A percentile compares a stretch with the other conserved stretches of the same genome.
These are phyloP conservation scores for Drosophila ambigua DNA, from an alignment of 1,140 invertebrate genomes.

Conservation along the genomic window DNA sequence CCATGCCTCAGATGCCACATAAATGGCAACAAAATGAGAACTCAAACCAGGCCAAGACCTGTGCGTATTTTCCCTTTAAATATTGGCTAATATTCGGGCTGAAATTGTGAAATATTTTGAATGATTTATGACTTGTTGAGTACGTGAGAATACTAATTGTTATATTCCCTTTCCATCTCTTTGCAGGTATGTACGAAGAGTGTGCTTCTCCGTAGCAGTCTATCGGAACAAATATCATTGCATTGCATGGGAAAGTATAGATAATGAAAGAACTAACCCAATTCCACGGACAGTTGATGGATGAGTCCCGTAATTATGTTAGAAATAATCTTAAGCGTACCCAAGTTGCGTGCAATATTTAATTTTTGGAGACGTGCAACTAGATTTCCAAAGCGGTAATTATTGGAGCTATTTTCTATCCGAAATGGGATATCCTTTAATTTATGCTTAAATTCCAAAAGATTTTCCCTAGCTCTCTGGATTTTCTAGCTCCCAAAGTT, in stretches of 20 bases:
- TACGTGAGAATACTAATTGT: slow-evolving; percentile 24
- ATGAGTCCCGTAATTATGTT: slow-evolving; percentile 9
- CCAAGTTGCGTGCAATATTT: too few species aligned
- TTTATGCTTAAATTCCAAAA: too few species aligned
- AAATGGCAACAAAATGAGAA: slow-evolving; percentile 26
- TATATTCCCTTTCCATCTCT: slow-evolving; percentile 24
- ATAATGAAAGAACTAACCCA: slow-evolving; percentile 3
- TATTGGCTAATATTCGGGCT: slow-evolving; percentile 7
- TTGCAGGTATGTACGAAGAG: slow-evolving; percentile 38
- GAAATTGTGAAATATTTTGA: slow-evolving; percentile 5
- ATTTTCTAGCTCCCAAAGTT: too few species aligned
- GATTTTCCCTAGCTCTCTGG: too few species aligned
- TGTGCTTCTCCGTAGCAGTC: neutral
- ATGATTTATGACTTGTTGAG: slow-evolving; percentile 29
- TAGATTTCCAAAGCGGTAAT: too few species aligned
- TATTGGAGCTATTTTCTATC: too few species aligned
- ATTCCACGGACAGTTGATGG: slow-evolving; percentile 28
- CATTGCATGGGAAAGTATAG: too few species aligned
- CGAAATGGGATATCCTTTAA: too few species aligned
- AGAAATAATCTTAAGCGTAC: neutral
- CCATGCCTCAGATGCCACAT: slow-evolving; percentile 42
- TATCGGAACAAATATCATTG: too few species aligned
- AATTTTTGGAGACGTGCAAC: too few species aligned
- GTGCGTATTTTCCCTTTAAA: slow-evolving; percentile 9
- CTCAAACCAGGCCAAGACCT: neutral